Evolutionary conservation across 2,113 vertebrate species (phyloP).

Genomic region (Macrotis lagotis): DNA sequence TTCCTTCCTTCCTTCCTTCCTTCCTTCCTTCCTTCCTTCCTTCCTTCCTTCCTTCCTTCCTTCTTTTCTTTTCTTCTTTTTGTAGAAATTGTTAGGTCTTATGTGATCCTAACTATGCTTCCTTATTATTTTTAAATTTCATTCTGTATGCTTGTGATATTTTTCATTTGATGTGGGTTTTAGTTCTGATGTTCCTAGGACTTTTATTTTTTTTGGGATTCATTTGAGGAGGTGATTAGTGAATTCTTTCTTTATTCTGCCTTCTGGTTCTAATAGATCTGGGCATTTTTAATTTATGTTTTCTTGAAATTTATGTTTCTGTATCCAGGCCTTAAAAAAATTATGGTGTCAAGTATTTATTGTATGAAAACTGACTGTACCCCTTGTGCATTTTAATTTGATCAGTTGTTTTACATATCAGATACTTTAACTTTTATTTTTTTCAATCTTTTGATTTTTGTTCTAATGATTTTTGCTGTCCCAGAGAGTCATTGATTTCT

Average conservation of each 20-base stretch:
- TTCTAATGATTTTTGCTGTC: neutral
- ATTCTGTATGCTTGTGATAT: neutral
- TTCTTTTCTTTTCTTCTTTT: too few species aligned
- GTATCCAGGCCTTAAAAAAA: neutral
- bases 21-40: too few species aligned
- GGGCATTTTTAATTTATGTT: neutral
- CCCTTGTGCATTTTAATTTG: neutral
- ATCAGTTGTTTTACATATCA: neutral
- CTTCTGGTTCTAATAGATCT: neutral
- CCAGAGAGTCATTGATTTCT: neutral
- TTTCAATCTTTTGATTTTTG: neutral
- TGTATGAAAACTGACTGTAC: neutral
- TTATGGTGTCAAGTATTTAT: neutral
- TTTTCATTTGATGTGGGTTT: neutral
- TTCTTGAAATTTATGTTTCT: neutral
- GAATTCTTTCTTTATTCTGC: neutral
- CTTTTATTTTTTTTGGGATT: neutral
- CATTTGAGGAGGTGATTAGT: neutral
- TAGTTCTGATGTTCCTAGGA: neutral
- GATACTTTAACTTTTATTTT: neutral
- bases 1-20: too few species aligned
- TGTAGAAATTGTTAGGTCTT: neutral
- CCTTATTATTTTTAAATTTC: neutral
- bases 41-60: too few species aligned
- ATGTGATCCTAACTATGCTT: neutral